These are phyloP conservation scores for Piscicola geometra DNA, from an alignment of 2,888 invertebrate genomes.

Conservation along the genomic window DNA sequence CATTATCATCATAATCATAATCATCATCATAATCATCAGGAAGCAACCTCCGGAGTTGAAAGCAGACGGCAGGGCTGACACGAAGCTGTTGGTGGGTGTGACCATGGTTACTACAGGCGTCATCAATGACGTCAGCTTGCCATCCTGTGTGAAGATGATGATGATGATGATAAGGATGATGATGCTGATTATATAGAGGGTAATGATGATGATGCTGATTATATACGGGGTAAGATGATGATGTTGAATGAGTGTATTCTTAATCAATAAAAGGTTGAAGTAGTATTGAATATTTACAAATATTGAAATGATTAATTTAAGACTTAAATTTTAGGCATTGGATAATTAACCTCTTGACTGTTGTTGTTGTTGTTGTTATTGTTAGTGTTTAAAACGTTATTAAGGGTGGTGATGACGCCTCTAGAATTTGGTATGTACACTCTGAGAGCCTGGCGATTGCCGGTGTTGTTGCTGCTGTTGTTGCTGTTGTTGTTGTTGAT, in stretches of 20 bases:
- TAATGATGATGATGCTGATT: constrained; percentile 5
- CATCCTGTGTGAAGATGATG: background rate
- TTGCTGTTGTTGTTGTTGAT: background rate
- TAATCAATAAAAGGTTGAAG: too few relatives aligned
- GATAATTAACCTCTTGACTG: background rate
- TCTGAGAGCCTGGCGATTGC: constrained; percentile 26
- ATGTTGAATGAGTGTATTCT: too few relatives aligned
- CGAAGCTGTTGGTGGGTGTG: constrained; percentile 34
- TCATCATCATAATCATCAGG: background rate
- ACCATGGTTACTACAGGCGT: constrained; percentile 36
- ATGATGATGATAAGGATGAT: background rate
- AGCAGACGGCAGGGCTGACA: constrained; percentile 36
- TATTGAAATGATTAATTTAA: too few relatives aligned
- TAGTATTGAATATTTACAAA: too few relatives aligned
- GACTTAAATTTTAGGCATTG: too few relatives aligned
- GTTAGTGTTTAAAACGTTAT: background rate
- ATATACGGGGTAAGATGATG: too few relatives aligned
- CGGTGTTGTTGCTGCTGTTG: background rate
- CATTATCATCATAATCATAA: too few relatives aligned
- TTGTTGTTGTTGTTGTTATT: background rate
- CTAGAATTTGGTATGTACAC: constrained; percentile 36
- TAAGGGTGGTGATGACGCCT: constrained; percentile 18
- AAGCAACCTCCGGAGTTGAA: constrained; percentile 28
- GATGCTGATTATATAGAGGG: background rate
- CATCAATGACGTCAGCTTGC: constrained; percentile 25